A percentile compares a stretch with the other conserved stretches of the same genome.
These are phyloP conservation scores for Otus sunia DNA, from an alignment of 2,113 vertebrate genomes.

Conservation along the genomic window DNA sequence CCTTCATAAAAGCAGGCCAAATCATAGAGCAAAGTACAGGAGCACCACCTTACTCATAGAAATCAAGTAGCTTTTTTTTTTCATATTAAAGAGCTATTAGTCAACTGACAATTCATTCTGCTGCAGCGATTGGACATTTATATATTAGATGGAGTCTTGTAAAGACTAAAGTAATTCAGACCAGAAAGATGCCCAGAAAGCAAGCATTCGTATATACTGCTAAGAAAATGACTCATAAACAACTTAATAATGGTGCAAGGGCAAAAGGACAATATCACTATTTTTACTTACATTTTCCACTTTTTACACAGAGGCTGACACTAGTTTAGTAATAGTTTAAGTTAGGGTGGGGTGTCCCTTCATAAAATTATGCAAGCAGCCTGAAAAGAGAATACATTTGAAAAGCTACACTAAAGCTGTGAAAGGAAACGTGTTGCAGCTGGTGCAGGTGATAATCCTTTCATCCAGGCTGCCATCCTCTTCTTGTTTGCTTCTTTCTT, in stretches of 20 bases:
- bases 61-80: not conserved
- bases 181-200: not conserved
- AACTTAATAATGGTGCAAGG: not conserved
- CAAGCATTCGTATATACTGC: not conserved
- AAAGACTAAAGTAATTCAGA: not conserved
- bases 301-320: not conserved
- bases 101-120: not conserved
- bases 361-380: not conserved
- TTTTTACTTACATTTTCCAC: not conserved
- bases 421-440: slow-evolving; percentile 18
- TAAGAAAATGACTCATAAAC: not conserved
- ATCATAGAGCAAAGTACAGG: not conserved
- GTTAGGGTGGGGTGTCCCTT: not conserved
- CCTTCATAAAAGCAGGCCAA: not conserved
- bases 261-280: not conserved
- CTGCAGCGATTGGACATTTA: not conserved
- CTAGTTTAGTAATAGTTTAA: not conserved
- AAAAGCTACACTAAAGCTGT: not conserved
- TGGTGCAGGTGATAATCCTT: slow-evolving; percentile 52
- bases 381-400: not conserved
- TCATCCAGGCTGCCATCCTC: slow-evolving; percentile 5
- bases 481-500: not conserved
- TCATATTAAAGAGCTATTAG: not conserved
- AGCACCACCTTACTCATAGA: not conserved
- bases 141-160: not conserved